phyloP scores from a whole-genome alignment of 2,797 vertebrate species.

The Anas bahamensis region DNA sequence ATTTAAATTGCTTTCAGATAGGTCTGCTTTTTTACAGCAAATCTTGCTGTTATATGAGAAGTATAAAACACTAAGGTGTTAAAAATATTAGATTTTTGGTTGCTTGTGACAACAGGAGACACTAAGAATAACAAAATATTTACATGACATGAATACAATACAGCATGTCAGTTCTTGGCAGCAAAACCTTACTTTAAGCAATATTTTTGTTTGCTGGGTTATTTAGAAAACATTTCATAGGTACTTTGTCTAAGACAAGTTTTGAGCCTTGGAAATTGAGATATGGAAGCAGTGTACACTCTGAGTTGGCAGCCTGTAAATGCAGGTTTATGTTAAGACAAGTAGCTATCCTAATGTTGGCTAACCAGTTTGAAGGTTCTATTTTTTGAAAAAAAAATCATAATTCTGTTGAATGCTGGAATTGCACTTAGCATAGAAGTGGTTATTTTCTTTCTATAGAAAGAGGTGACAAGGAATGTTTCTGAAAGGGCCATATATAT shows the following conservation, averaged over 20 bases:
- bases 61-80: background rate
- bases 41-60: background rate
- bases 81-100: background rate
- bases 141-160: background rate
- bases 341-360: background rate
- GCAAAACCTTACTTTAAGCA: background rate
- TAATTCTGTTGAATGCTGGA: background rate
- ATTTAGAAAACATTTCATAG: background rate
- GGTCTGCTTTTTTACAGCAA: background rate
- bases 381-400: background rate
- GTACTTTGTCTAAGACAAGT: background rate
- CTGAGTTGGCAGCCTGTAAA: background rate
- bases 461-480: background rate
- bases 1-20: conserved; percentile 18
- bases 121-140: background rate
- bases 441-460: background rate
- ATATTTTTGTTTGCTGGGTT: background rate
- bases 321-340: background rate
- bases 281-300: background rate
- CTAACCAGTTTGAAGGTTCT: background rate
- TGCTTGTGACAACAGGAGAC: background rate
- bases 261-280: background rate
- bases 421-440: background rate
- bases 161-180: background rate
- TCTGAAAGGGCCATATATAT: background rate